Evolutionary conservation across 2,113 vertebrate species (phyloP).

Genomic region (human): GRCh38 chr5:52687501-52688000

Average conservation of each 20-base stretch:
- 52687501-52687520: not conserved
- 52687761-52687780: no score
- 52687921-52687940: not conserved
- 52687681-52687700: not conserved
- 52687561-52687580: not conserved
- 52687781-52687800: not conserved
- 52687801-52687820: not conserved
- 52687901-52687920: not conserved
- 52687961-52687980: not conserved
- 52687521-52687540: not conserved
- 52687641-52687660: not conserved
- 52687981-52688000: not conserved
- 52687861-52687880: not conserved
- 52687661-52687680: not conserved
- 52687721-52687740: no score
- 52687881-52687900: not conserved
- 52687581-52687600: not conserved
- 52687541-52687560: not conserved
- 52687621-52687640: not conserved
- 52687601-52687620: not conserved
- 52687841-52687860: not conserved
- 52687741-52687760: no score
- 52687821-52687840: not conserved
- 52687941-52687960: not conserved
- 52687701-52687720: rapidly evolving